Conservation (phyloP, 2,888 invertebrate species). For the Liodrosophila aerea region DNA sequence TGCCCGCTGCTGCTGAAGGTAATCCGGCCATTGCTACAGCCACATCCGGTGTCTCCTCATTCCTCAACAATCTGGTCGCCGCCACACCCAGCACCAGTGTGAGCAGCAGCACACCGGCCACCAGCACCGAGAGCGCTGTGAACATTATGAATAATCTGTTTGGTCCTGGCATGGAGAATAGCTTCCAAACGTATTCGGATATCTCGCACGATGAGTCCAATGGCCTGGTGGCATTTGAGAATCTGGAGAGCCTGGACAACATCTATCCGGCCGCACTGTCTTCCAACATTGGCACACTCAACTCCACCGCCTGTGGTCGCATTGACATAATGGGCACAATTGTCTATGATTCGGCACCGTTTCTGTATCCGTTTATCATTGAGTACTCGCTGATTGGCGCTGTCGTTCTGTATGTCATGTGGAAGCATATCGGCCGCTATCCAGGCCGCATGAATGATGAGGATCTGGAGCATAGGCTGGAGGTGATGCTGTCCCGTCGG, state of each 20-base stretch:
- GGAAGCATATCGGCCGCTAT: conserved; percentile 96
- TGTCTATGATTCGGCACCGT: conserved; percentile 95
- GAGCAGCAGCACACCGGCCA: conserved; percentile 40
- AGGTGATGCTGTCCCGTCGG: conserved; percentile 93
- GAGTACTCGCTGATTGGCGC: conserved; percentile 97
- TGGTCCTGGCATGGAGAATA: conserved; percentile 80
- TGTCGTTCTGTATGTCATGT: conserved; percentile 97
- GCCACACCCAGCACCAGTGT: conserved; percentile 65
- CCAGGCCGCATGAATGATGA: conserved; percentile 90
- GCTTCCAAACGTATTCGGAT: conserved; percentile 81
- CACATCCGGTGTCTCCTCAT: conserved; percentile 67
- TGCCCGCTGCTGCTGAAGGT: conserved; percentile 53
- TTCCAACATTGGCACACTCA: conserved; percentile 82
- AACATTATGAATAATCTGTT: conserved; percentile 81
- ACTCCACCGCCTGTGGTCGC: conserved; percentile 88
- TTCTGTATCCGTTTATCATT: conserved; percentile 97
- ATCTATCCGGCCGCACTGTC: conserved; percentile 85
- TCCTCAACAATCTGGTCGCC: conserved; percentile 73
- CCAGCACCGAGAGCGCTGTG: conserved; percentile 76
- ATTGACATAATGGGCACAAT: conserved; percentile 96
- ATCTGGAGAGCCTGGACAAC: conserved; percentile 85
- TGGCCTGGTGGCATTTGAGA: conserved; percentile 76
- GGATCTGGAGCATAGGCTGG: conserved; percentile 93
- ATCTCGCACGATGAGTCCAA: conserved; percentile 80
- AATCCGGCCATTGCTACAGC: conserved; percentile 34